Evolutionary conservation across 2,113 vertebrate genomes (phyloP), one percentile per base, ranked within the genome.

Genomic region (Phaethornis superciliosus): DNA sequence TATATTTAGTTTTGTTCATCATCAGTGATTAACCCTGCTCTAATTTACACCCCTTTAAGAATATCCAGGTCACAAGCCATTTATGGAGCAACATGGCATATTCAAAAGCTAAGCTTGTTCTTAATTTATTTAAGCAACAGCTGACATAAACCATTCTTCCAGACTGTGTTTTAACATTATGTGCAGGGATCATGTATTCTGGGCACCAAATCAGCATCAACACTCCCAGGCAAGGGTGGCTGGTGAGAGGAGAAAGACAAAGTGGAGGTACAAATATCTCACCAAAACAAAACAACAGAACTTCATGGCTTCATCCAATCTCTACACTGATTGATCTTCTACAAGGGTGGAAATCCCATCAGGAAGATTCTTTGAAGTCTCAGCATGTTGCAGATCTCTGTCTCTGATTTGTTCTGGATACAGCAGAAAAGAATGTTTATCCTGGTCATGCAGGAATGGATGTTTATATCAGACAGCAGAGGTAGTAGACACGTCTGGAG

Each of bases 161-260:
- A 94, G 87, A 94, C 83, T 91, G 87, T 81, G 81, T 91, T 65
- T 81, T 91, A 93, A 49, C 49, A 83, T 92, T 82, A 79, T 91
- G 68, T 55, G 56, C 71, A 81, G 15, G 13, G 35, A 90, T 91
- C 40, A 21, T 54, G 33, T 52, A 55, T 96, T 95, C 87, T 94
- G 81, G 93, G 91, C 93, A 85, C 21, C 87, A 95, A 94, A 95
- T 63, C 95, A 96, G 47, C 75, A 91, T 77, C 75, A 93, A 27
- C 79, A 90, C 26, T 91, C 79, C 51, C 2, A 5, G 32, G 33
- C 72, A 59, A 51, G 79, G 51, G 63, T 80, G 44, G 54, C 55
- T 92, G 63, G 42, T 93, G 78, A 85, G 60, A 92, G 37, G 46
- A 91, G 68, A 85, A 89, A 91, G 89, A 88, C 54, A 86, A 86